Evolutionary conservation across 2,113 vertebrate genomes (phyloP), one percentile per base, ranked within the genome.

Genomic region (Sitta europaea): DNA sequence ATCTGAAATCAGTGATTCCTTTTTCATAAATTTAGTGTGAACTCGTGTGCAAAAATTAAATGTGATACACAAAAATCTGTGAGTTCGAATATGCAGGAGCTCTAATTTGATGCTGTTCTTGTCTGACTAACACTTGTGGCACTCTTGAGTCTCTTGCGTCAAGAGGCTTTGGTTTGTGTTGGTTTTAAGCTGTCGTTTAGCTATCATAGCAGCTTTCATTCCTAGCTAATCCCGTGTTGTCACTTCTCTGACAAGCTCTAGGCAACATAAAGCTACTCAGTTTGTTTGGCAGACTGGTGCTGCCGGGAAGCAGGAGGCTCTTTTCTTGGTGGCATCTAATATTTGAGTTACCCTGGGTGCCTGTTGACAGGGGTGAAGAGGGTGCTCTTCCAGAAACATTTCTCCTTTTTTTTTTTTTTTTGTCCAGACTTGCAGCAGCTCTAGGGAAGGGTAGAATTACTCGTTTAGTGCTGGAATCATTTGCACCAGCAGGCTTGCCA

Each of bases 141-240:
- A 33, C 19, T 73, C 28, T 12, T n/a, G 18, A 55, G 20, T 16
- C 28, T 62, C 58, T 80, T 73, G 42, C 3, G 0, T 74, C 54
- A 57, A 31, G 24, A 77, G 43, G 40, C 21, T 42, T 88, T 61
- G 57, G 29, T 61, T 79, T 89, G 61, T 18, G 86, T 79, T 90
- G 47, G 7, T 68, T 92, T 90, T 50, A 43, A 80, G 31, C 6
- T 77, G 54, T 80, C 59, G 65, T 90, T 80, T 48, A 40, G 63
- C 27, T 54, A 31, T 51, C 59, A 67, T 22, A 72, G 81, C 90
- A 78, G 71, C 36, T 91, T 93, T 87, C 87, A 91, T 91, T 95
- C 92, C 93, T 63, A 31, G n/a, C 43, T 96, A 94, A 94, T 94
- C 90, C 70, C 48, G 2, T 91, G 92, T 81, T 93, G 77, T 93